phyloP scores from a whole-genome alignment of 37 sponge, comb jelly and placozoan species.

The Cliona cf. orientalis region DNA sequence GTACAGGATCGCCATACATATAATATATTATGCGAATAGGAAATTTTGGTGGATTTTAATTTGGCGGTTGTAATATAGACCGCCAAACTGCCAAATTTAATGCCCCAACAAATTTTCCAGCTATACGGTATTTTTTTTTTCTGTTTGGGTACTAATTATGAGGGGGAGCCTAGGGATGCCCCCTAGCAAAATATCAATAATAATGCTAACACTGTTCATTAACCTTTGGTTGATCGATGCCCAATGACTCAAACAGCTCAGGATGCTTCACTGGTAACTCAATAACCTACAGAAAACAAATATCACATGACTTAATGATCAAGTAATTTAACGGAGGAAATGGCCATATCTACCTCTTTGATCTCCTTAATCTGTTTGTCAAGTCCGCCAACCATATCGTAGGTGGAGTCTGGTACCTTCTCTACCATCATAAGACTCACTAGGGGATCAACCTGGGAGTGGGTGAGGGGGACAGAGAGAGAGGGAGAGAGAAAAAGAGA shows the following conservation, averaged over 20 bases:
- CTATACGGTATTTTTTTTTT: too few species aligned
- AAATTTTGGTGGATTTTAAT: too few species aligned
- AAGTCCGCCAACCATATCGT: conserved; percentile 99
- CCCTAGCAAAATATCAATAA: too few species aligned
- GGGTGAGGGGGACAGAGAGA: background rate
- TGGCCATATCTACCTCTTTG: conserved; percentile 80
- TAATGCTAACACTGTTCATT: background rate
- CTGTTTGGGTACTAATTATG: too few species aligned
- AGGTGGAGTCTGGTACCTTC: conserved; percentile 99
- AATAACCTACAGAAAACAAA: conserved; percentile 64
- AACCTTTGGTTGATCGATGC: conserved; percentile 98
- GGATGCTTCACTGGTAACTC: conserved; percentile 99
- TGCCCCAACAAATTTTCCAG: too few species aligned
- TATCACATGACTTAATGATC: conserved; percentile 6
- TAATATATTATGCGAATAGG: too few species aligned
- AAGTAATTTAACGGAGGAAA: background rate
- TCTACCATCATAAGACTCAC: conserved; percentile 99
- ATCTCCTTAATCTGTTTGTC: conserved; percentile 99
- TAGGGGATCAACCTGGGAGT: conserved; percentile 94
- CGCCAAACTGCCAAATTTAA: too few species aligned
- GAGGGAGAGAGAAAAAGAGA: background rate
- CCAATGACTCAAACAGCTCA: conserved; percentile 97
- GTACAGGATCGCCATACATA: too few species aligned
- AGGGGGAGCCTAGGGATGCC: too few species aligned
- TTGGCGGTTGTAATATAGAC: too few species aligned